Percentiles rank a stretch among this genome's conserved stretches.
Conservation (phyloP, 2,797 vertebrate genomes). For the Miichthys miiuy region DNA sequence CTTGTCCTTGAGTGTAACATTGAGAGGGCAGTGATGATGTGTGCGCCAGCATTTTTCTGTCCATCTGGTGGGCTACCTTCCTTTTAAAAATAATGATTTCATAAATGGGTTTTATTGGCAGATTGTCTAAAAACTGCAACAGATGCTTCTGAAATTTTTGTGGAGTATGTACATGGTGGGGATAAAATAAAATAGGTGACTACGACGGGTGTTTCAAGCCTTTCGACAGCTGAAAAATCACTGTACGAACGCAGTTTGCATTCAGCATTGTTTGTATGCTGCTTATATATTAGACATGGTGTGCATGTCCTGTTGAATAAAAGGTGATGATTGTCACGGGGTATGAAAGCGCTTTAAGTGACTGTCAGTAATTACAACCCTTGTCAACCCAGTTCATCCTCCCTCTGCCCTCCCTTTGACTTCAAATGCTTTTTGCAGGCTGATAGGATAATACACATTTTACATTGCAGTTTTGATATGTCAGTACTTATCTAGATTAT, state of each 20-base stretch:
- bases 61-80: background rate
- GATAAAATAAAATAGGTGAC: background rate
- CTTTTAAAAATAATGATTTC: background rate
- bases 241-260: background rate
- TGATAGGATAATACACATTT: conserved; percentile 32
- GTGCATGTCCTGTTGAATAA: conserved; percentile 14
- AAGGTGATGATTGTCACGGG: conserved; percentile 22
- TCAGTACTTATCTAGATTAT: background rate
- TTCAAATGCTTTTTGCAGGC: conserved; percentile 21
- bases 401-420: conserved; percentile 20
- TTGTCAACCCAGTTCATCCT: background rate
- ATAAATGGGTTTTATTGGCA: background rate
- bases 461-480: background rate
- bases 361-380: conserved; percentile 8
- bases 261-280: background rate
- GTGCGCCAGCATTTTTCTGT: conserved; percentile 1
- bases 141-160: conserved; percentile 3
- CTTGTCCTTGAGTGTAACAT: conserved; percentile 14
- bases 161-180: background rate
- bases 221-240: background rate
- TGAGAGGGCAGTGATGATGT: background rate
- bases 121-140: background rate
- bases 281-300: background rate
- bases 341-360: conserved; percentile 15
- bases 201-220: background rate